Conservation (phyloP, 1,140 invertebrate species). For the Portunus trituberculatus region DNA sequence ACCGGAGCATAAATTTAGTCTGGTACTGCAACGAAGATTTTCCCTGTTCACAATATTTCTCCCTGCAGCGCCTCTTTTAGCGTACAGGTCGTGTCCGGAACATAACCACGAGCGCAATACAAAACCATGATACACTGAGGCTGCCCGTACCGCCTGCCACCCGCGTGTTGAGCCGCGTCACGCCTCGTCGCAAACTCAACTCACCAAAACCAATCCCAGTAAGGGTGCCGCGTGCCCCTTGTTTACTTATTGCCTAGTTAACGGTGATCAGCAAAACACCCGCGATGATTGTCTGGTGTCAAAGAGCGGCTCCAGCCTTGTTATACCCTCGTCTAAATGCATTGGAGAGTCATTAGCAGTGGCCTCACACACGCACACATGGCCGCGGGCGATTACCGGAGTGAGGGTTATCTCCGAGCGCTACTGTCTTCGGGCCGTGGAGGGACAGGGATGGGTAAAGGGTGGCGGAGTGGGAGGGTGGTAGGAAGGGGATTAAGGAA, state of each 20-base stretch:
- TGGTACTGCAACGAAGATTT: no score
- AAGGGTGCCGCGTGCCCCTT: background rate
- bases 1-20: no score
- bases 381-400: slow-evolving; percentile 38
- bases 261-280: slow-evolving; percentile 45
- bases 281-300: slow-evolving; percentile 41
- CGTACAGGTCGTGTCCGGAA: background rate
- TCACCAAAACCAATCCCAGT: slow-evolving; percentile 42
- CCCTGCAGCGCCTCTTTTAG: background rate
- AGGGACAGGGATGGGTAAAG: background rate
- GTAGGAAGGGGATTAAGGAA: background rate
- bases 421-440: background rate
- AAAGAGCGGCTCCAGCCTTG: slow-evolving; percentile 42
- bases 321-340: slow-evolving; percentile 51
- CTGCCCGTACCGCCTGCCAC: background rate
- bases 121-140: background rate
- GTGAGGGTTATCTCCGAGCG: slow-evolving; percentile 44
- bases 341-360: slow-evolving; percentile 24
- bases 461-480: background rate
- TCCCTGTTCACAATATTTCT: background rate
- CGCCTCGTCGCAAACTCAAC: slow-evolving; percentile 8
- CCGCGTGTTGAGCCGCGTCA: background rate
- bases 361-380: slow-evolving; percentile 16
- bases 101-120: background rate
- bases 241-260: slow-evolving; percentile 46